phyloP scores from a whole-genome alignment of 2,797 vertebrate genomes.

The Sarcophilus harrisii region DNA sequence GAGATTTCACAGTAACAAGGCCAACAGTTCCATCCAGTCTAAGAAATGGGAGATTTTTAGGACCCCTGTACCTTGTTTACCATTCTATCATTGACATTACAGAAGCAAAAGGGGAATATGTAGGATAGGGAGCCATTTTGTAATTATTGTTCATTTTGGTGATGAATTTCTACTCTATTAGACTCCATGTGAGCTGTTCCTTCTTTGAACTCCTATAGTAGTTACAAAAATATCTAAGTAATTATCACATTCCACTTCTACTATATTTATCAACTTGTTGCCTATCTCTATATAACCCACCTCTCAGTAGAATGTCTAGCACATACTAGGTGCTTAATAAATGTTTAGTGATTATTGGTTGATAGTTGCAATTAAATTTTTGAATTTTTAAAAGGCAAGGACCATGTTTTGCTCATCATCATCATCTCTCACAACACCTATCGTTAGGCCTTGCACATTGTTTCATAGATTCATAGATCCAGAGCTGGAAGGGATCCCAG shows the following conservation, averaged over 20 bases:
- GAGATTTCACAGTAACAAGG: background rate
- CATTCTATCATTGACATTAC: background rate
- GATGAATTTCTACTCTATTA: background rate
- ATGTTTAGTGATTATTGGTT: background rate
- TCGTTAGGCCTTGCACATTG: background rate
- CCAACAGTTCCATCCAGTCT: background rate
- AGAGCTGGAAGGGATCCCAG: background rate
- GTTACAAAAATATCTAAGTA: background rate
- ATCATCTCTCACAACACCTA: background rate
- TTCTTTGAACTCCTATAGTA: background rate
- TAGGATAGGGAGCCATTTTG: background rate
- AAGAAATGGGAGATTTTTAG: background rate
- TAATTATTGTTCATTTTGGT: background rate
- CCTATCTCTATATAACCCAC: background rate
- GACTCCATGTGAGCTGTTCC: background rate
- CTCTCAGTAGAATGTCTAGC: background rate
- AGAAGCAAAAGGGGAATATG: background rate
- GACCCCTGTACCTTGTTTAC: background rate
- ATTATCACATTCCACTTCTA: background rate
- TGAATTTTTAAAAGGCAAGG: background rate
- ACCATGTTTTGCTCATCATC: background rate
- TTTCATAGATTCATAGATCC: background rate
- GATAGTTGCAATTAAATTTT: background rate
- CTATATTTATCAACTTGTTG: background rate
- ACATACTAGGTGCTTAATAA: background rate